Conservation (phyloP, 2,888 invertebrate genomes). For the Conchocele bisecta region DNA sequence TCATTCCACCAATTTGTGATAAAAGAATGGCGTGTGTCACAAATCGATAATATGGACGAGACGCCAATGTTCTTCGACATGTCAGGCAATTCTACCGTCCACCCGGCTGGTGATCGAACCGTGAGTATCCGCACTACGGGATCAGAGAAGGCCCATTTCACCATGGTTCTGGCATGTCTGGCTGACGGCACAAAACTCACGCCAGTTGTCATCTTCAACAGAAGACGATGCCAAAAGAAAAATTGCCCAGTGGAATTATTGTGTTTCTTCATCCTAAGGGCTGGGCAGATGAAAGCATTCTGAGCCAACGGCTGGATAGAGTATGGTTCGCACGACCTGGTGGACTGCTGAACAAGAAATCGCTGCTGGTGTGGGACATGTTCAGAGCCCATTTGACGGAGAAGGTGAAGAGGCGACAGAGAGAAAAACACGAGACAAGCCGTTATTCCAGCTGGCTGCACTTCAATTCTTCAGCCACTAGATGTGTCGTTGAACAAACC, state of each 20-base stretch:
- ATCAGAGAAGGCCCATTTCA: constrained; percentile 50
- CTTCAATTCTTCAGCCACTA: constrained; percentile 41
- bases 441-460: constrained; percentile 47
- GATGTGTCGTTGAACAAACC: constrained; percentile 29
- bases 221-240: constrained; percentile 56
- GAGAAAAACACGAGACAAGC: constrained; percentile 1
- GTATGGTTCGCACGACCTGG: constrained; percentile 47
- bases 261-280: constrained; percentile 43
- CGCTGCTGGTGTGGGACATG: constrained; percentile 47
- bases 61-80: constrained; percentile 52
- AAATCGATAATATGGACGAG: constrained; percentile 41
- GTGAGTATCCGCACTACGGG: constrained; percentile 32
- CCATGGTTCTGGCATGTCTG: constrained; percentile 51
- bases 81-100: constrained; percentile 38
- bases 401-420: constrained; percentile 4
- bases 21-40: background rate
- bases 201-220: constrained; percentile 51
- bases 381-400: constrained; percentile 25
- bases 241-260: constrained; percentile 30
- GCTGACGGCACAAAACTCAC: constrained; percentile 53
- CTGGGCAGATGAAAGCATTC: constrained; percentile 42
- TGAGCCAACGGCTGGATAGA: constrained; percentile 29
- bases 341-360: constrained; percentile 24
- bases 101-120: constrained; percentile 30
- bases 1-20: constrained; percentile 30